Percentiles rank a stretch among this genome's conserved stretches.
phyloP scores from a whole-genome alignment of 2,888 invertebrate genomes.

The Cinara cedri region DNA sequence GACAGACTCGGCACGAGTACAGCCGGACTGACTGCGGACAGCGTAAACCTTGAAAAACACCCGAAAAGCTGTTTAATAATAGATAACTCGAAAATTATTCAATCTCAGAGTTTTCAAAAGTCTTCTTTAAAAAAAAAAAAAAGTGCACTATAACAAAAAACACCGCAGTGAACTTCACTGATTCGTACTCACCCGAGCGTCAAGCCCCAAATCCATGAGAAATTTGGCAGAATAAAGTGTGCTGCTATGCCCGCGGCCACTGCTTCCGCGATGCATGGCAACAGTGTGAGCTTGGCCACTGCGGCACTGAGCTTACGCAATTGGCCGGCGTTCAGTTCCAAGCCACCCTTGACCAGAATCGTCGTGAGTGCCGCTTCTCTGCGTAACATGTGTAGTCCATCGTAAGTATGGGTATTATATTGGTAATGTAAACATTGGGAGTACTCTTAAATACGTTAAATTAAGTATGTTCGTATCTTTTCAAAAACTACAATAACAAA shows the following conservation, averaged over 20 bases:
- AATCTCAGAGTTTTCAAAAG: too few species aligned
- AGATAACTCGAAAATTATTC: neutral
- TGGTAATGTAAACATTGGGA: too few species aligned
- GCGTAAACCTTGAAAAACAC: constrained; percentile 65
- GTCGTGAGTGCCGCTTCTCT: constrained; percentile 67
- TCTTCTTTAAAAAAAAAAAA: too few species aligned
- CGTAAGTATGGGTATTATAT: too few species aligned
- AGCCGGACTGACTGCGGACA: constrained; percentile 76
- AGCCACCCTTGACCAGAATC: constrained; percentile 67
- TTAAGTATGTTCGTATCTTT: too few species aligned
- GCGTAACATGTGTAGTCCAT: constrained; percentile 10
- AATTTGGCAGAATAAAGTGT: constrained; percentile 64
- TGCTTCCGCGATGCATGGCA: constrained; percentile 66
- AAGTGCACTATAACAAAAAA: too few species aligned
- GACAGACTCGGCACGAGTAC: constrained; percentile 76
- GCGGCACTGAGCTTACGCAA: constrained; percentile 64
- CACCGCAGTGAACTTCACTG: too few species aligned
- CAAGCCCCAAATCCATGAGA: constrained; percentile 66
- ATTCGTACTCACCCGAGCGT: constrained; percentile 60
- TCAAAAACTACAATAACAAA: too few species aligned
- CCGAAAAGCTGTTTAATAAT: neutral
- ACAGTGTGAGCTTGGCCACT: constrained; percentile 64
- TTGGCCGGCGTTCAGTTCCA: constrained; percentile 66
- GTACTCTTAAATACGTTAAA: too few species aligned
- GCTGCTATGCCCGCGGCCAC: constrained; percentile 61